Evolutionary conservation across 2,113 vertebrate genomes (phyloP), one percentile per base, ranked within the genome.

Genomic region (Microcebus griseorufus): DNA sequence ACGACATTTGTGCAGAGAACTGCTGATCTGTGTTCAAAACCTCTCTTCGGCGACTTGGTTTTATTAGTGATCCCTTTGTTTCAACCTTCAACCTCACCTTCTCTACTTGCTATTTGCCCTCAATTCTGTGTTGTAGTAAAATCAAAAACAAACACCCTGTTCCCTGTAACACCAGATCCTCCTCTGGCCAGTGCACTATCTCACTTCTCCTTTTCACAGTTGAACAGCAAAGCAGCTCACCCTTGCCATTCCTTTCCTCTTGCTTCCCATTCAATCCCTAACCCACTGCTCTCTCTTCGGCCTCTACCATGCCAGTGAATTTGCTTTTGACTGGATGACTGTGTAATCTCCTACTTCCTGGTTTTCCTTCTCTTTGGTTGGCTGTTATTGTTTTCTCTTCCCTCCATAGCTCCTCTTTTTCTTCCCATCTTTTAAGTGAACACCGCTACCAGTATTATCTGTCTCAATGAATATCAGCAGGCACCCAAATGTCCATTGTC

Each of bases 1-100:
- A 0, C 6, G 23, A 42, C 10, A 29, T n/a, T 51, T 5, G 0
- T 7, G 10, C 14, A 11, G 48, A 73, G 23, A 67, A 18, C 14
- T 69, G 8, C 7, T 75, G 48, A 3, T 76, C 67, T 89, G 3
- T 90, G 53, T 37, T 51, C 76, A 55, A n/a, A n/a, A 64, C 64
- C 53, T 51, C 13, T 89, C n/a, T 16, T 25, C 53, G 11, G 25
- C 45, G 29, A 45, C 29, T 32, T 73, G 73, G 2, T 12, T 70
- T 82, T 17, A 39, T 73, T 42, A 86, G 5, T 62, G 48, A 53
- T 18, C 16, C 10, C 9, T 80, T 90, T 16, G 32, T 69, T 51
- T 72, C 29, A 39, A 6, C 22, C 29, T 67, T 95, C 27, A 27
- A 11, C 3, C 32, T 65, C 14, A 27, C 37, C 20, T 89, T 89